A percentile compares a stretch with the other conserved stretches of the same genome.
Conservation (phyloP, 1,140 invertebrate species). For the Bombus fervidus region DNA sequence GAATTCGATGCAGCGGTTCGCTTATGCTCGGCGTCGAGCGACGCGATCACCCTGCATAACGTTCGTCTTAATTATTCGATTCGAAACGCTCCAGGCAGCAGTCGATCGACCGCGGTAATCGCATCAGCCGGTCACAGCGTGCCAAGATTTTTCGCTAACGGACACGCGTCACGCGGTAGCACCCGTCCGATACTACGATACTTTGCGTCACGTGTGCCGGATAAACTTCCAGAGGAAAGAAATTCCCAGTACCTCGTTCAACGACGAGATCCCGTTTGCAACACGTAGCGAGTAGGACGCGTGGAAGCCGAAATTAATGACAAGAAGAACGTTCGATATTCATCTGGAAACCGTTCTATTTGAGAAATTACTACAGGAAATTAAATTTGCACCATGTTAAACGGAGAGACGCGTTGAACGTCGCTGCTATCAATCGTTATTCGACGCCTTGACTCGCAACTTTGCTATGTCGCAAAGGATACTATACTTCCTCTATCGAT, state of each 20-base stretch:
- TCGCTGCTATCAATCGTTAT: neutral
- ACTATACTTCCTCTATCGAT: neutral
- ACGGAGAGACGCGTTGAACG: neutral
- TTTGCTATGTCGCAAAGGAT: neutral
- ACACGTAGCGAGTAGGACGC: conserved; percentile 46
- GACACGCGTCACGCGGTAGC: neutral
- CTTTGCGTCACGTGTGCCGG: neutral
- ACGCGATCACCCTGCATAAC: conserved; percentile 23
- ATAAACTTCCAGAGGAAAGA: neutral
- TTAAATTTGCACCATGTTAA: neutral
- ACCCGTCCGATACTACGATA: neutral
- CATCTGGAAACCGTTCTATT: too few species aligned
- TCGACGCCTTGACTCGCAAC: neutral
- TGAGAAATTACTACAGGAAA: neutral
- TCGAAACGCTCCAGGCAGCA: neutral
- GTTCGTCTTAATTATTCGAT: conserved; percentile 37
- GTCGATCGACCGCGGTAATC: neutral
- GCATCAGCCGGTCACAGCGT: neutral
- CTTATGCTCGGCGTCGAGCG: conserved; percentile 25
- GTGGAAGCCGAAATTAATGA: neutral
- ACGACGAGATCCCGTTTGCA: neutral
- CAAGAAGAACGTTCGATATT: too few species aligned
- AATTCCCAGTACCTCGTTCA: neutral
- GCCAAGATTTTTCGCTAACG: neutral
- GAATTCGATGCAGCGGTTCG: conserved; percentile 19